A percentile compares a stretch with the other conserved stretches of the same genome.
These are phyloP conservation scores for Neomonachus schauinslandi DNA, from an alignment of 2,113 vertebrate species.

Conservation along the genomic window DNA sequence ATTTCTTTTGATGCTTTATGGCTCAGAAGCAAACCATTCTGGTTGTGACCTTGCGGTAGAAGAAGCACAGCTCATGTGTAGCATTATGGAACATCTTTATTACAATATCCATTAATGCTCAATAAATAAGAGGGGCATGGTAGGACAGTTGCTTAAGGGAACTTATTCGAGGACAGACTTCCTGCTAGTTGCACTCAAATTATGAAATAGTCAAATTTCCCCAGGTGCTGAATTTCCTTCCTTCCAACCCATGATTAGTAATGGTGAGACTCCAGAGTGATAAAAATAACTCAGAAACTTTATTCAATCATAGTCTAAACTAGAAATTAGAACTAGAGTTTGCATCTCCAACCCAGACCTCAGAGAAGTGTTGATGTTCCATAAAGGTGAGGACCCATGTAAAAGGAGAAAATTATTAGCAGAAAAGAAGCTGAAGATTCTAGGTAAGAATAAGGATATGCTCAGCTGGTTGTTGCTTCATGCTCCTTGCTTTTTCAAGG, in stretches of 20 bases:
- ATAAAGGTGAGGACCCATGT: neutral
- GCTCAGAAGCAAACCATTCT: constrained; percentile 10
- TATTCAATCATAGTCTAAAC: neutral
- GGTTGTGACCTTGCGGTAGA: neutral
- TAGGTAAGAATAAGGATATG: neutral
- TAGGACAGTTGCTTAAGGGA: neutral
- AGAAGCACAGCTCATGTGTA: neutral
- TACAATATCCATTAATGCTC: neutral
- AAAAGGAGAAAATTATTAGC: neutral
- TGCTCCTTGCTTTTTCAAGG: neutral
- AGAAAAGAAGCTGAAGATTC: neutral
- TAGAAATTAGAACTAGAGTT: neutral
- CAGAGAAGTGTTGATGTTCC: neutral
- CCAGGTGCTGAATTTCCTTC: neutral
- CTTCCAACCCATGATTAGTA: neutral
- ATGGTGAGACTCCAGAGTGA: neutral
- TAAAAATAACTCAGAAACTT: neutral
- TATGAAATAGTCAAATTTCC: neutral
- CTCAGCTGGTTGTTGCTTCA: neutral
- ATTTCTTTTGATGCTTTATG: neutral
- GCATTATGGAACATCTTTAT: neutral
- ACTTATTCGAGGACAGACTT: neutral
- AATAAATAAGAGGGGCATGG: neutral
- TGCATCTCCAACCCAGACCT: neutral
- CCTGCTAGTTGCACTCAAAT: neutral